Evolutionary conservation across 2,797 vertebrate genomes (phyloP), one percentile per base, ranked within the genome.

Genomic region (Melanotaenia boesemani): DNA sequence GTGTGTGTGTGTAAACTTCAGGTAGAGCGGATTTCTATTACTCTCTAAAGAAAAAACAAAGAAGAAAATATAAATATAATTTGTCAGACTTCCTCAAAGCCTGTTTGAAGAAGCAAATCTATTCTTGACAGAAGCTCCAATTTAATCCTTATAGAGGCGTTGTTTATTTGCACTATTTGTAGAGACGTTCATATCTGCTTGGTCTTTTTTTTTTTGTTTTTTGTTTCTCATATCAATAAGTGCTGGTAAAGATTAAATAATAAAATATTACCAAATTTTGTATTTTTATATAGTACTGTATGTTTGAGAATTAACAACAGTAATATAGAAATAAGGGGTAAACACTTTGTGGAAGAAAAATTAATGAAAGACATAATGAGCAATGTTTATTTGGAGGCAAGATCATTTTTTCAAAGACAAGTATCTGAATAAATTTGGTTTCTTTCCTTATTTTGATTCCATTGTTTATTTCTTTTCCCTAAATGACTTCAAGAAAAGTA

Each of bases 401-500:
- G 16, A 3, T 44, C 16, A 6, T 37, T 9, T 37, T 37, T 37
- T 37, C 36, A 37, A 9, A 37, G 36, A 37, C 13, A 44, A 44
- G 15, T 18, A 5, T 18, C 13, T 44, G 41, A 44, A 44, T 6
- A 44, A 44, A 44, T 16, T 9, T 37, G 28, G 2, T 37, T 41
- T 41, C 24, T 59, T 37, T 18, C 15, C 26, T 63, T 41, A 4
- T 61, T 55, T 46, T 55, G 44, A 15, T 37, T 63, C 61, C 39
- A 1, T 22, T 18, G 28, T 52, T 11, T 37, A 10, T 36, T 37
- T 37, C 36, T 37, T 37, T 37, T 37, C 36, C 9, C 9, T 37
- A 76, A 67, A 75, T 84, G 68, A 75, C 52, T 12, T 39, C 70
- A 74, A 81, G 70, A 68, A 74, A 79, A 36, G 55, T 71, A 57